Base-by-base conservation (phyloP, 2,113 vertebrate genomes). In the Ageneiosus marmoratus region DNA sequence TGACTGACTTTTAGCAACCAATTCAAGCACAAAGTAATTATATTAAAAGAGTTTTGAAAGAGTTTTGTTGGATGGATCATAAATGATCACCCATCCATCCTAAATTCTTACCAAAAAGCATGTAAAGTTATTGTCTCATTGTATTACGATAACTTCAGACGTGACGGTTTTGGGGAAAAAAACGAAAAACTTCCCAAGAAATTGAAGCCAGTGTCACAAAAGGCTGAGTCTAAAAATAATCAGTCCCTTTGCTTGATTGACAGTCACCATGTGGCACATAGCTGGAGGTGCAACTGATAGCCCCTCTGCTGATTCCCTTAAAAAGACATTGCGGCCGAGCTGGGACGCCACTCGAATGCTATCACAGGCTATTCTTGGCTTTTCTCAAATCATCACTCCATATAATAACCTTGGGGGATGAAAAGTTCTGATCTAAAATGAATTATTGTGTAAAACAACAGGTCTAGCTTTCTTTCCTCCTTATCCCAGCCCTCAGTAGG, bases 341-440 rank as follows among this genome's bases (percentile, higher is more conserved):
- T 93, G 93, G 94, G 93, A 92, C 94, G 92, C 93, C 94, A 92
- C 88, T 83, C 85, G 88, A 92, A 91, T 95, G 95, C 94, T 95
- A 95, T 97, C 97, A 97, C 94, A 88, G 91, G 93, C 96, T 99
- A 99, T 99, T 99, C 95, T 96, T 94, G 95, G 96, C 93, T 83
- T 82, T 89, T 89, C 92, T 92, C 84, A 81, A 90, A 93, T 93
- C 92, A 92, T 93, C 91, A 90, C 89, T 88, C 83, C 90, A 91
- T 87, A 91, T 90, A 92, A 92, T 94, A 96, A 97, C 95, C 95
- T 95, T 95, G 94, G 88, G 56, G 88, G 87, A 84, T 91, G 22
- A 88, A 87, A 87, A 46, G 0, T 65, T 37, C 50, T 18, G 13
- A 15, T 20, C n/a, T 62, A 48, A 80, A 60, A 79, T 34, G 29